Evolutionary conservation across 2,113 vertebrate genomes (phyloP), one percentile per base, ranked within the genome.

Genomic region (Steatornis caripensis): DNA sequence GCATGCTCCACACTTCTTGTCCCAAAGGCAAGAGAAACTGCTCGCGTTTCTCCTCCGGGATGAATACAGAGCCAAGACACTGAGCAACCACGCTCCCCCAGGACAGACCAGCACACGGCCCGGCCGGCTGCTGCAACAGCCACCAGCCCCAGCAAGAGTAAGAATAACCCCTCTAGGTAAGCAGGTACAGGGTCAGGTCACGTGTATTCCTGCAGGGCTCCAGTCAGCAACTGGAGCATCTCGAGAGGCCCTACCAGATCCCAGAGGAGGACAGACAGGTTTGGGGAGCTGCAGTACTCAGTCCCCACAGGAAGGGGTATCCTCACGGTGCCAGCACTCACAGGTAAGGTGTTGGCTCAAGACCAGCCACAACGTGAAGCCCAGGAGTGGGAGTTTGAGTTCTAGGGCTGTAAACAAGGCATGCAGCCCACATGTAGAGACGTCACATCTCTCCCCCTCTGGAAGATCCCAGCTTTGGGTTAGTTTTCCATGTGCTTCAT

Each of bases 381-480:
- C 16, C 49, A 65, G 29, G 37, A 84, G 64, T 74, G 45, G 49
- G 64, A 91, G 91, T 89, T 45, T 32, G 41, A 87, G 80, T 76
- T 84, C 64, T 22, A 4, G 72, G 64, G 72, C 66, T 90, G 22
- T 87, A 94, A 94, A 89, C 41, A 87, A 46, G 23, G 30, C 68
- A 79, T 0, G 1, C 71, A 84, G 45, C 71, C 76, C 58, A 51
- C 3, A 1, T 0, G 0, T 5, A 15, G 76, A 74, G 29, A 77
- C 1, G 0, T 66, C 54, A 69, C 41, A 74, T 39, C 34, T 65
- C 45, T 6, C 8, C 36, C 45, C 6, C 16, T 32, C 71, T 21
- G 46, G 41, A 20, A 77, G 76, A 29, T 89, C 72, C 34, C 58
- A 74, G 60, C 37, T 89, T 61, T 55, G 29, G 12, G 26, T 26